Base-by-base conservation (phyloP, 2,113 vertebrate species). In the Microtus ochrogaster region DNA sequence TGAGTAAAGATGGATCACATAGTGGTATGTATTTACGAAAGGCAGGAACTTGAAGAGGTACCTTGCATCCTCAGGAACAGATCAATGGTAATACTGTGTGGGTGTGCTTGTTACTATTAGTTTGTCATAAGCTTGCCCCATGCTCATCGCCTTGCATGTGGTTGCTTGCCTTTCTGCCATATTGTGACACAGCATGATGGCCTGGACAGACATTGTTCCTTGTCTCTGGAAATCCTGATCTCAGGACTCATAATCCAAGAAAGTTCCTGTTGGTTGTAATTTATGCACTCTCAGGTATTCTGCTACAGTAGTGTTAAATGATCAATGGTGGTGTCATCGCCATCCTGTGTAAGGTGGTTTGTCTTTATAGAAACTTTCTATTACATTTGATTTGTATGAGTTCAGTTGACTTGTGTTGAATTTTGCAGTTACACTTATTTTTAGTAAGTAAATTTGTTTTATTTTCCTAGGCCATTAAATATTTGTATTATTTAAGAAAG, bases 401-500 rank as follows among this genome's bases (percentile, higher is more conserved):
- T 92, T 94, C 91, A 68, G 70, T 49, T 85, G 39, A 39, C 30
- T 70, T 89, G 3, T 84, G 55, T 78, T 79, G 6, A 28, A 28
- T 70, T 92, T 96, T 79, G 11, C 44, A 79, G 72, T 77, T 92
- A 85, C 30, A 14, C 11, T 85, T 66, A 41, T 58, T 49, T 49
- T 49, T 49, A 49, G 49, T 49, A 49, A 49, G 49, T 78, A 90
- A 63, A 70, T 88, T 76, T 85, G 13, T 87, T 90, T 70, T 52
- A 44, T 81, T 94, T 95, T 93, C 73, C 77, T 44, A 74, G 33
- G 36, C 74, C 14, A 84, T 24, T 41, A 90, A 90, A 47, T 89
- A 82, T 76, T 94, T 83, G 47, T 85, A 22, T 33, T 92, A 68
- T 49, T 85, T 96, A 77, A 96, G 66, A 91, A 90, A 89, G 68